Conservation (phyloP, 2,797 vertebrate genomes). For the Muscicapa striata region DNA sequence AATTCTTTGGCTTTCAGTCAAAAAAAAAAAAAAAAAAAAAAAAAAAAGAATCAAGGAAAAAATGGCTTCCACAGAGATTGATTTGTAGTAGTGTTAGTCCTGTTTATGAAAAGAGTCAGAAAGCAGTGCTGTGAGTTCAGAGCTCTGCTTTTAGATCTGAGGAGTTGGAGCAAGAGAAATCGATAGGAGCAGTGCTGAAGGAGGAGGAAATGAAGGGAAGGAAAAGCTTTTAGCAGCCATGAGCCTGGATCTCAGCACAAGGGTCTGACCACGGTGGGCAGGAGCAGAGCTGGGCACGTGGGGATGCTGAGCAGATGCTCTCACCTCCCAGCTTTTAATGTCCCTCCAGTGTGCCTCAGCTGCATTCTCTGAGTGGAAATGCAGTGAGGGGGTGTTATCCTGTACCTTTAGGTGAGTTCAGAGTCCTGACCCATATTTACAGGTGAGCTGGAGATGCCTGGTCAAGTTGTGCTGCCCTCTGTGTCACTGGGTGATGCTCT, state of each 20-base stretch:
- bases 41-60: neutral
- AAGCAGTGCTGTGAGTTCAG: slow-evolving; percentile 16
- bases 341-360: neutral
- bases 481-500: neutral
- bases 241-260: slow-evolving; percentile 54
- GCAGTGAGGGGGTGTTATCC: neutral
- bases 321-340: neutral
- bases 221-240: slow-evolving; percentile 46
- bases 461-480: neutral
- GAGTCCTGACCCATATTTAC: neutral
- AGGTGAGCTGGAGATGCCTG: neutral
- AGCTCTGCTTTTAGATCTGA: slow-evolving; percentile 40
- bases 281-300: neutral
- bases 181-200: slow-evolving; percentile 64
- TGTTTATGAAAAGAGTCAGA: neutral
- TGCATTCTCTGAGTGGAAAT: neutral
- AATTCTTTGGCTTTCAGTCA: neutral
- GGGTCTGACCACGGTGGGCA: slow-evolving; percentile 8
- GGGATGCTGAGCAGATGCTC: neutral
- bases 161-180: slow-evolving; percentile 57
- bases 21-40: neutral
- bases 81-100: neutral
- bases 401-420: neutral
- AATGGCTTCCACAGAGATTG: neutral
- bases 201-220: slow-evolving; percentile 70